Base-by-base conservation (phyloP, 35 echinoderm and acorn worm species). In the Strongylocentrotus purpuratus region DNA sequence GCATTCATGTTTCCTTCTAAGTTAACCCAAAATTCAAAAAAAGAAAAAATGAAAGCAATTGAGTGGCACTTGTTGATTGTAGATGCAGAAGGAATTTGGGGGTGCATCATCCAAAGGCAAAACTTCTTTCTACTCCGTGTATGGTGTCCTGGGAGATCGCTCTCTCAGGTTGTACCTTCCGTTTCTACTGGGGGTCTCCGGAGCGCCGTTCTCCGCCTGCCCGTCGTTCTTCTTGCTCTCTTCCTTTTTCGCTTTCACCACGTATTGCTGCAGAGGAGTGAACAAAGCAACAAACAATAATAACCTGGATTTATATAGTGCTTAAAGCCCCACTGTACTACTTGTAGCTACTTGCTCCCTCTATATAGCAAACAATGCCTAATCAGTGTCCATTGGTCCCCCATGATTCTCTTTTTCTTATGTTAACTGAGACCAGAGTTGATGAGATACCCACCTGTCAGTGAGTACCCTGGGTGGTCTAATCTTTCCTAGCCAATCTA, bases 141-240 rank as follows among this genome's bases (percentile, higher is more conserved):
- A 89, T 9, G 87, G 87, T 4, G 87, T 89, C 33, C 31, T 31
- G 11, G 33, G 28, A 41, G 25, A 13, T 20, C 95, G 89, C 33
- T 96, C 95, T 31, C 95, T 32, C 10, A 96, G 92, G 78, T 96
- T 96, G 95, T 96, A 96, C 28, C 95, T 60, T 46, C 95, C 95
- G 8, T 94, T 55, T 14, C n/a, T 58, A 20, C 31, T 47, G 5
- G 46, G 61, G 46, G 90, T 78, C 22, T 47, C 41, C 4, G 46
- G 35, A 1, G 48, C 48, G 7, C 52, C 45, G 46, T 87, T 65
- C 31, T 89, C 95, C 46, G 9, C 93, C 86, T 65, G 92, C 12
- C 32, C 46, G 5, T 89, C 33, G 31, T 41, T 33, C 46, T 15
- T 86, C 33, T 46, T 90, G 45, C 47, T 92, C 91, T 33, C 31